phyloP scores from a whole-genome alignment of 2,888 invertebrate species.

The Neoascia interrupta region DNA sequence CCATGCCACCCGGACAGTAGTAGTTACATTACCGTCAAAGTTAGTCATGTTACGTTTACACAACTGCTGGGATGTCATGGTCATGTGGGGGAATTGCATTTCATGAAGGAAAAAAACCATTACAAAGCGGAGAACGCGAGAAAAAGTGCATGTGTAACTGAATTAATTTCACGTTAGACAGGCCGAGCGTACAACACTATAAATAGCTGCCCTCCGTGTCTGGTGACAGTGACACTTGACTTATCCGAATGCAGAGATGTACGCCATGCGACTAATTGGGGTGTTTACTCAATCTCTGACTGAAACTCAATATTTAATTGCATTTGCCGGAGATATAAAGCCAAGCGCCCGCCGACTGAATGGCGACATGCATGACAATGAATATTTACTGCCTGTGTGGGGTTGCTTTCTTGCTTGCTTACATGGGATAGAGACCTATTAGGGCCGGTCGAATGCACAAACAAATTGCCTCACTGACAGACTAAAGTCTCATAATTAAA shows the following conservation, averaged over 20 bases:
- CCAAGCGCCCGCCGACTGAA: background rate
- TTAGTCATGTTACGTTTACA: constrained; percentile 38
- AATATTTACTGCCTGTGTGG: constrained; percentile 5
- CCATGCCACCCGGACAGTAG: constrained; percentile 17
- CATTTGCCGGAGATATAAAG: constrained; percentile 2
- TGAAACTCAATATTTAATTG: constrained; percentile 58
- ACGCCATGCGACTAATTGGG: constrained; percentile 37
- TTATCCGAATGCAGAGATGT: constrained; percentile 29
- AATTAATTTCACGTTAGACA: constrained; percentile 36
- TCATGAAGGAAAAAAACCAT: constrained; percentile 36
- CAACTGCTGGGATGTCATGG: constrained; percentile 57
- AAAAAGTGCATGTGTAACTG: constrained; percentile 11
- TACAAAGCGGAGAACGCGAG: constrained; percentile 31
- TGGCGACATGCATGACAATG: background rate
- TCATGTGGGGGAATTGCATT: constrained; percentile 53
- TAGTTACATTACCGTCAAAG: background rate
- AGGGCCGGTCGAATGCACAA: constrained; percentile 38
- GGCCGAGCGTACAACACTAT: too few species aligned
- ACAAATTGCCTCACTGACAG: constrained; percentile 17
- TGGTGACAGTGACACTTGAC: constrained; percentile 30
- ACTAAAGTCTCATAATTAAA: constrained; percentile 10
- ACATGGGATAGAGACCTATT: constrained; percentile 33
- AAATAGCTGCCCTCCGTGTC: constrained; percentile 30
- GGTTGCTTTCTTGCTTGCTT: background rate
- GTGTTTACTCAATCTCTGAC: constrained; percentile 48